Base-by-base conservation (phyloP, 2,797 vertebrate species). In the Dicrostonyx torquatus region DNA sequence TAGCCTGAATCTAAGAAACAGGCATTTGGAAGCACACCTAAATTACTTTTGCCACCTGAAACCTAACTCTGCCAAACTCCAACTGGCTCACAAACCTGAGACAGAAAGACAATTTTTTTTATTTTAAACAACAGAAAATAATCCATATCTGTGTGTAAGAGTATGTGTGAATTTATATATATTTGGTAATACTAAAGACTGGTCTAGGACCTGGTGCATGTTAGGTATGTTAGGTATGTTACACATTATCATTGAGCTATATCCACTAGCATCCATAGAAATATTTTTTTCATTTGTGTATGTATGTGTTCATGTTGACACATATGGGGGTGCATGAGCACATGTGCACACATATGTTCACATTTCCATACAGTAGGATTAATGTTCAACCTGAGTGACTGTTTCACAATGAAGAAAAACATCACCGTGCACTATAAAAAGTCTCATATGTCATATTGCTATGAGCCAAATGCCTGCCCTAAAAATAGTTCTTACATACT, bases 331-430 rank as follows among this genome's bases (percentile, higher is more conserved):
- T 84, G 7, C 43, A 66, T 62, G 37, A 18, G 7, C 24, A 26
- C 43, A 26, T 75, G 73, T 75, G 73, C 73, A 34, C 15, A 50
- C 48, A 64, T 45, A 20, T 66, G 6, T 68, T 68, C 34, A 76
- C 12, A 53, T 95, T 94, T 89, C 89, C 83, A 26, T 66, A 89
- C 1, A 73, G 45, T 40, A 88, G 14, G 1, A 60, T 24, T 79
- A 90, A 8, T 10, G 79, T 58, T 45, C 70, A 76, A 40, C 15
- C 66, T 93, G 37, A 53, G 34, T 88, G 37, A 84, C 2, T 87
- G 24, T 86, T 94, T 91, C 48, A 89, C 9, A 50, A 87, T 48
- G 29, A 82, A 90, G 45, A 87, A 92, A n/a, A 78, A 10, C 79
- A 60, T 12, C 87, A 43, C 29, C 64, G 84, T 34, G 70, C 14